Evolutionary conservation across 2,888 invertebrate genomes (phyloP).

Genomic region (Lasioglossum malachurum): DNA sequence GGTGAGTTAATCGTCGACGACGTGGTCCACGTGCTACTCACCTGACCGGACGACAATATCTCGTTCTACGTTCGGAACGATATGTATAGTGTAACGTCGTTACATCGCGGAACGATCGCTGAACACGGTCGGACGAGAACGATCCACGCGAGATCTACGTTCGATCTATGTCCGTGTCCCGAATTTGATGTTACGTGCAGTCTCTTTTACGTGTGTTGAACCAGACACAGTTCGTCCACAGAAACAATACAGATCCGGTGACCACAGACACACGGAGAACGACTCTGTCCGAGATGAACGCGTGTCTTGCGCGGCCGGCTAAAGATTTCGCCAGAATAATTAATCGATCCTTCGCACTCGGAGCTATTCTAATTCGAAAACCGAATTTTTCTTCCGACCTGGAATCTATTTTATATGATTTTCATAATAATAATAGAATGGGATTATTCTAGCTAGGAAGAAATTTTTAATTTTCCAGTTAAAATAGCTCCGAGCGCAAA

Average conservation of each 20-base stretch:
- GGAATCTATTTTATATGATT: too few relatives aligned
- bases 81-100: not conserved
- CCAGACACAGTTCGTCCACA: constrained; percentile 53
- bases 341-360: not conserved
- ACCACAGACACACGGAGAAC: constrained; percentile 31
- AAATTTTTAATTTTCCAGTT: too few relatives aligned
- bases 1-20: constrained; percentile 88
- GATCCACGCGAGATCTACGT: not conserved
- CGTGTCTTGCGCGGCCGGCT: constrained; percentile 45
- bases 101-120: constrained; percentile 36
- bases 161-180: constrained; percentile 76
- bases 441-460: too few relatives aligned
- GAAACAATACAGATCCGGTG: constrained; percentile 34
- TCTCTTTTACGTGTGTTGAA: constrained; percentile 57
- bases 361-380: too few relatives aligned
- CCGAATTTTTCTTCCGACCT: too few relatives aligned
- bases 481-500: too few relatives aligned
- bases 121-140: constrained; percentile 49
- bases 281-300: constrained; percentile 44
- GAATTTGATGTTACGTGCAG: constrained; percentile 80
- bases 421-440: too few relatives aligned
- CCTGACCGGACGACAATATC: constrained; percentile 29
- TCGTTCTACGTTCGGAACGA: constrained; percentile 28
- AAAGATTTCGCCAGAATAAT: constrained; percentile 46
- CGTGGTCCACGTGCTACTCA: constrained; percentile 38